phyloP scores from a whole-genome alignment of 2,113 vertebrate species.

The Rhegmatorhina hoffmannsi region DNA sequence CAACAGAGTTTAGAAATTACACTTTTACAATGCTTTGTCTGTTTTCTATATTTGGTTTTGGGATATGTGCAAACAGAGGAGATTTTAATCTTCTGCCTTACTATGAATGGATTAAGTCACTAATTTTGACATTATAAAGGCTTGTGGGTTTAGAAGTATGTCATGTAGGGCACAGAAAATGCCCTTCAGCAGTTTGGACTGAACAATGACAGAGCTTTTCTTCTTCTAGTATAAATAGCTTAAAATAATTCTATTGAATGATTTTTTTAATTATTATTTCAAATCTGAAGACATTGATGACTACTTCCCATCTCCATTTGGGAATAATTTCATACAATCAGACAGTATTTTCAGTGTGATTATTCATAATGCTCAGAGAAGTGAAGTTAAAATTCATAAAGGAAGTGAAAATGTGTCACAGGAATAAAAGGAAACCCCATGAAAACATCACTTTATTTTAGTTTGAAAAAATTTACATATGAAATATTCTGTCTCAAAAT shows the following conservation, averaged over 20 bases:
- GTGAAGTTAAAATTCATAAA: not conserved
- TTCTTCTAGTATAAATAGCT: not conserved
- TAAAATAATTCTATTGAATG: not conserved
- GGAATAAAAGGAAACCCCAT: not conserved
- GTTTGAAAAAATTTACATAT: not conserved
- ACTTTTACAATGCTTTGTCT: not conserved
- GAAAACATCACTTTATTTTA: not conserved
- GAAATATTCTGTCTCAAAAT: not conserved
- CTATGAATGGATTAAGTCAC: not conserved
- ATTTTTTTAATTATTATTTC: not conserved
- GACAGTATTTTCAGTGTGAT: not conserved
- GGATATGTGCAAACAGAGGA: not conserved
- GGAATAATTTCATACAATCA: not conserved
- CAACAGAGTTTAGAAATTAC: not conserved
- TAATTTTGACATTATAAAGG: not conserved
- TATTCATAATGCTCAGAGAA: not conserved
- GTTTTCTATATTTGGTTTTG: not conserved
- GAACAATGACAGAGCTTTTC: not conserved
- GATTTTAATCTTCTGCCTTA: not conserved
- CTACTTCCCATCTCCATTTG: not conserved
- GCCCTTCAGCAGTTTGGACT: not conserved
- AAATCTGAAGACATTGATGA: not conserved
- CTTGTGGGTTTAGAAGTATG: slow-evolving; percentile 23
- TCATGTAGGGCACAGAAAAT: slow-evolving; percentile 9
- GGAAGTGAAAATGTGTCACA: not conserved